Conservation (phyloP, 2,797 vertebrate genomes). For the Cryptoprocta ferox region DNA sequence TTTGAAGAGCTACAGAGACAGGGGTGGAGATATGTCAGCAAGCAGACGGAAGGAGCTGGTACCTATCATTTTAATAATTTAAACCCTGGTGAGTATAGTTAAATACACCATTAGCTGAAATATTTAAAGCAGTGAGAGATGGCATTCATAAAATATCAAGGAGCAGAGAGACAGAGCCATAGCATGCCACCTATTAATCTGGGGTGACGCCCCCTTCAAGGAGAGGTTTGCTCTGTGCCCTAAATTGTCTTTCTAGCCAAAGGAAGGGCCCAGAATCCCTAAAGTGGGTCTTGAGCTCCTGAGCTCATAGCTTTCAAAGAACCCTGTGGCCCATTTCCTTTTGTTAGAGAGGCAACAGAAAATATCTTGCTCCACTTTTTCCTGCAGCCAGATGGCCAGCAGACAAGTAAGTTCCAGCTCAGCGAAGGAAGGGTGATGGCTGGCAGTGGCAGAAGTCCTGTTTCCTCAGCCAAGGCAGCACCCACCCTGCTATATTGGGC, state of each 20-base stretch:
- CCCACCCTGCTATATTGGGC: background rate
- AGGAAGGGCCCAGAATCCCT: background rate
- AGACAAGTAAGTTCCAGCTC: background rate
- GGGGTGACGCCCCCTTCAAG: background rate
- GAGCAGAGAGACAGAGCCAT: background rate
- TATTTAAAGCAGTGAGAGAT: conserved; percentile 50
- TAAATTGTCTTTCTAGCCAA: background rate
- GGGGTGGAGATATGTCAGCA: background rate
- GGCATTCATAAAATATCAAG: conserved; percentile 31
- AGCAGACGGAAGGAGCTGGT: background rate
- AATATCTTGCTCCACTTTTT: background rate
- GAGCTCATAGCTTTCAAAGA: background rate
- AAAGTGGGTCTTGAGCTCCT: background rate
- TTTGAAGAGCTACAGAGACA: background rate
- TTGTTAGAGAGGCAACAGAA: background rate
- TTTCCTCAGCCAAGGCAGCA: background rate
- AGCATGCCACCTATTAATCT: background rate
- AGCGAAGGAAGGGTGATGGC: background rate
- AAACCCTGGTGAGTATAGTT: conserved; percentile 35
- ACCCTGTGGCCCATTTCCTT: background rate
- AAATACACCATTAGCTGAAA: conserved; percentile 59
- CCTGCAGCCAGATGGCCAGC: background rate
- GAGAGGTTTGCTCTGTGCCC: background rate
- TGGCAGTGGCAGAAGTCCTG: background rate
- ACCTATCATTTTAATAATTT: conserved; percentile 22